A percentile compares a stretch with the other conserved stretches of the same genome.
These are phyloP conservation scores for Gadus chalcogrammus DNA, from an alignment of 2,113 vertebrate genomes.

Conservation along the genomic window DNA sequence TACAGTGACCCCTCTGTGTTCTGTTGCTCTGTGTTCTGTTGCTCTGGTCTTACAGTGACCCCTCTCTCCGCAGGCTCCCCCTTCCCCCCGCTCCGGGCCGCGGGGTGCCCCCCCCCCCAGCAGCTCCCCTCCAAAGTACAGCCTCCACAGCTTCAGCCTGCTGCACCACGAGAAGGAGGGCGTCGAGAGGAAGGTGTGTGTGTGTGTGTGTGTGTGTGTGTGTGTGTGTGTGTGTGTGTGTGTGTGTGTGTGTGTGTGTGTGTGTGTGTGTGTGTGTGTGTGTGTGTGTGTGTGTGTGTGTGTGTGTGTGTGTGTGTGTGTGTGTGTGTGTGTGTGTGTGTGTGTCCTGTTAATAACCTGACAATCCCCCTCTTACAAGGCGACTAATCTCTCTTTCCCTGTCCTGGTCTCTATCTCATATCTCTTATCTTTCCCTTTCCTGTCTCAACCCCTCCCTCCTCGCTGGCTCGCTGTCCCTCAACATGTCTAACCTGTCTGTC, in stretches of 20 bases:
- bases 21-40: too few relatives aligned
- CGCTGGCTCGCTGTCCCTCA: slow-evolving; percentile 22
- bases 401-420: slow-evolving; percentile 28
- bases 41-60: too few relatives aligned
- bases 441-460: slow-evolving; percentile 36
- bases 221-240: neutral
- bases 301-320: too few relatives aligned
- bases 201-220: neutral
- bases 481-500: slow-evolving; percentile 24
- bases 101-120: slow-evolving; percentile 48
- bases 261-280: too few relatives aligned
- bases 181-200: slow-evolving; percentile 80
- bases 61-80: slow-evolving; percentile 41
- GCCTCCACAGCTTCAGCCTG: slow-evolving; percentile 83
- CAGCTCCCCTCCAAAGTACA: slow-evolving; percentile 66
- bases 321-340: slow-evolving; percentile 8
- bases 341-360: slow-evolving; percentile 52
- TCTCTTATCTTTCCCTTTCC: slow-evolving; percentile 36
- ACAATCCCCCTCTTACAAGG: slow-evolving; percentile 44
- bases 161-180: slow-evolving; percentile 83
- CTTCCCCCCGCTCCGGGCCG: slow-evolving; percentile 65
- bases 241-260: too few relatives aligned
- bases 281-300: too few relatives aligned
- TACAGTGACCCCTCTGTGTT: too few relatives aligned
- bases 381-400: slow-evolving; percentile 47